phyloP scores from a whole-genome alignment of 2,113 vertebrate genomes.

The Onychostoma macrolepis region DNA sequence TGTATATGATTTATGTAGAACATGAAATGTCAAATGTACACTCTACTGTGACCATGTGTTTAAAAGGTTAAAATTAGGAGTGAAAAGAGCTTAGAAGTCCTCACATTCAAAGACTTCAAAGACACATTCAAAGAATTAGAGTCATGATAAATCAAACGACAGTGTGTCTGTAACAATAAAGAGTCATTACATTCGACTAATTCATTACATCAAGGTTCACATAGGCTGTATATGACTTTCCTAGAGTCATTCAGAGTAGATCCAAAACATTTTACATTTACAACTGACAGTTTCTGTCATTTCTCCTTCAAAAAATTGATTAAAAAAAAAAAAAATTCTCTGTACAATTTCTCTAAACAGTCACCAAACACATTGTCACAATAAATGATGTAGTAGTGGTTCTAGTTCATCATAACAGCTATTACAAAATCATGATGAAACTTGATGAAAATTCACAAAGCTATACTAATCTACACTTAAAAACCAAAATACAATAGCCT shows the following conservation, averaged over 20 bases:
- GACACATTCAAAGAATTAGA: not conserved
- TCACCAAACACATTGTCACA: not conserved
- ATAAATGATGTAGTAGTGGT: too few relatives aligned
- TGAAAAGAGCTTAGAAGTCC: not conserved
- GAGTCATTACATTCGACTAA: not conserved
- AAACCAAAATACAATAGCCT: not conserved
- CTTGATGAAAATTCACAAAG: not conserved
- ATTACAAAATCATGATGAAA: not conserved
- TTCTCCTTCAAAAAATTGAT: not conserved
- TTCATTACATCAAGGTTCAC: not conserved
- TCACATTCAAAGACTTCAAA: not conserved
- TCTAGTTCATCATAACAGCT: not conserved
- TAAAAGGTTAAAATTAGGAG: not conserved
- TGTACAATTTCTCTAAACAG: too few relatives aligned
- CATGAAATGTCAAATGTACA: not conserved
- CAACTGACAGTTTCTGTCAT: not conserved
- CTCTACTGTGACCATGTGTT: not conserved
- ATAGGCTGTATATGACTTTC: not conserved
- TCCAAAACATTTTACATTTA: not conserved
- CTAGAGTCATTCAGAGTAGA: not conserved
- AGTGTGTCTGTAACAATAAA: not conserved
- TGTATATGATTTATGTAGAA: not conserved
- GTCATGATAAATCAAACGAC: not conserved
- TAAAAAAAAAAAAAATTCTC: too few relatives aligned
- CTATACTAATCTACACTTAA: not conserved